phyloP scores from a whole-genome alignment of 2,888 invertebrate genomes.

The Pelosia muscerda region DNA sequence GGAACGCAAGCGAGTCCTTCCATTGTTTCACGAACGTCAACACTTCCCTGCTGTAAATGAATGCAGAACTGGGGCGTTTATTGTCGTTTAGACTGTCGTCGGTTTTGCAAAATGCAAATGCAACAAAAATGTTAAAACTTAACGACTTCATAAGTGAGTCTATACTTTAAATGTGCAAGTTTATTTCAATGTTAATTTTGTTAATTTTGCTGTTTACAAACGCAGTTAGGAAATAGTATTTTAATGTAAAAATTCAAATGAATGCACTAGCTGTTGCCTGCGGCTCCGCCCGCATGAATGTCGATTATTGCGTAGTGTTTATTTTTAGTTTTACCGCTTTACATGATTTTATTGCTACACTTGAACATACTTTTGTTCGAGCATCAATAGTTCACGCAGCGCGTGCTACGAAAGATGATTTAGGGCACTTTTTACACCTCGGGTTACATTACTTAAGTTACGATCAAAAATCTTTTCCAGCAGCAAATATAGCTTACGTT shows the following conservation, averaged over 20 bases:
- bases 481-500: too few relatives aligned
- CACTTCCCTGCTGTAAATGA: constrained; percentile 71
- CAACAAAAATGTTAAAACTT: constrained; percentile 51
- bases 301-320: too few relatives aligned
- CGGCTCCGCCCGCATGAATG: too few relatives aligned
- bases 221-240: background rate
- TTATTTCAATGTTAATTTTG: background rate
- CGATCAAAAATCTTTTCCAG: too few relatives aligned
- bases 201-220: background rate
- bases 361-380: too few relatives aligned
- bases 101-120: constrained; percentile 61
- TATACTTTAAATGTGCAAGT: constrained; percentile 43
- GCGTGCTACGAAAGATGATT: too few relatives aligned
- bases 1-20: constrained; percentile 61
- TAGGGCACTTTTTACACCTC: too few relatives aligned
- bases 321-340: too few relatives aligned
- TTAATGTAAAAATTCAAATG: background rate
- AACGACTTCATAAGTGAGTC: constrained; percentile 55
- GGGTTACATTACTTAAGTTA: too few relatives aligned
- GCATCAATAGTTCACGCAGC: too few relatives aligned
- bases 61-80: constrained; percentile 66
- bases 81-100: constrained; percentile 65
- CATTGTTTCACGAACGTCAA: constrained; percentile 69
- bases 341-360: too few relatives aligned
- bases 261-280: too few relatives aligned